Conservation (phyloP, 2,113 vertebrate genomes). For the Misgurnus anguillicaudatus region DNA sequence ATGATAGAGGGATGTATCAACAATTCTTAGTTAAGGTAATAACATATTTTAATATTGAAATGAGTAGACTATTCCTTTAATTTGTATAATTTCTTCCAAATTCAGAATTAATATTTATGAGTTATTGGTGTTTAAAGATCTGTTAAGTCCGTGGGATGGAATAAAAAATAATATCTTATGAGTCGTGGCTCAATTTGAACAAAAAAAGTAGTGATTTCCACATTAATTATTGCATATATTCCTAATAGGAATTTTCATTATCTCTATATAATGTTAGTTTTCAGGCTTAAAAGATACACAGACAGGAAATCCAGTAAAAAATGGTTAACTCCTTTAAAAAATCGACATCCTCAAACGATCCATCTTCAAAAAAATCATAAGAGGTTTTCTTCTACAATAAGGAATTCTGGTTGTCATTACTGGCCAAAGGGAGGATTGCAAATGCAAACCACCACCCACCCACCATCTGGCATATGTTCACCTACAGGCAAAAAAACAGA, state of each 20-base stretch:
- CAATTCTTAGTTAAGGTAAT: no score
- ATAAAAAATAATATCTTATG: slow-evolving; percentile 8
- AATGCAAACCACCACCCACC: slow-evolving; percentile 34
- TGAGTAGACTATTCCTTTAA: no score
- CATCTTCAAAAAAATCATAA: slow-evolving; percentile 8
- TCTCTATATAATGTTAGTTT: slow-evolving; percentile 2
- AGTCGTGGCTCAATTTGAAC: neutral
- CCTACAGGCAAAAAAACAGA: neutral
- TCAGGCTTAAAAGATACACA: neutral
- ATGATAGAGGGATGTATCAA: no score
- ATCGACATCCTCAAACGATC: neutral
- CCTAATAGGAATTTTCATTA: neutral
- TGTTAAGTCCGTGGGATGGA: neutral
- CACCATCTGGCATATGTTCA: slow-evolving; percentile 23
- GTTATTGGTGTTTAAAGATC: neutral
- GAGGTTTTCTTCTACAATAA: neutral
- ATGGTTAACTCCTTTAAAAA: slow-evolving; percentile 14
- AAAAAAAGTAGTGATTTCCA: neutral
- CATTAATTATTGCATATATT: neutral
- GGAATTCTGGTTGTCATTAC: slow-evolving; percentile 52
- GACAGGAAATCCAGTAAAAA: slow-evolving; percentile 12
- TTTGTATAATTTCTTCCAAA: neutral
- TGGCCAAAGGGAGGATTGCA: slow-evolving; percentile 28
- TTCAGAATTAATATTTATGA: neutral
- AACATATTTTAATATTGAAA: no score